Conservation (phyloP, 2,888 invertebrate genomes). For the Rhagium mordax region DNA sequence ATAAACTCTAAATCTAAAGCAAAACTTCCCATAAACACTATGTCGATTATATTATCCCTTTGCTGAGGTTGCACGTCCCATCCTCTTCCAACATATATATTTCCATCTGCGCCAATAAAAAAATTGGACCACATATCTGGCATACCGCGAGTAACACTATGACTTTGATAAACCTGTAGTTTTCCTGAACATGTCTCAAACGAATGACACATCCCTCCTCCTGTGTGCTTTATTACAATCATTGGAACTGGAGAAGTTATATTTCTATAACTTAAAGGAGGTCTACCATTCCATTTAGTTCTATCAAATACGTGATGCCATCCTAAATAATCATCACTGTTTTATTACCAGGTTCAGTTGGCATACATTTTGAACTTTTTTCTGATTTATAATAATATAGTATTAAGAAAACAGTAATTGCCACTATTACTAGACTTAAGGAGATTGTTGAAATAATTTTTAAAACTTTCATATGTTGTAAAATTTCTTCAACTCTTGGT, state of each 20-base stretch:
- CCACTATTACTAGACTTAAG: not conserved
- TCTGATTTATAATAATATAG: not conserved
- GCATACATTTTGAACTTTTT: not conserved
- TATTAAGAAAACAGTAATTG: not conserved
- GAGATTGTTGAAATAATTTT: constrained; percentile 10
- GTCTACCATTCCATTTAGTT: constrained; percentile 76
- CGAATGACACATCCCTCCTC: constrained; percentile 68
- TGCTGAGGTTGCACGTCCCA: constrained; percentile 60
- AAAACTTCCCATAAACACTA: constrained; percentile 52
- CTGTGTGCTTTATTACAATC: constrained; percentile 73
- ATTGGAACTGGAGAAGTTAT: constrained; percentile 37
- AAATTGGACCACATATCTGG: constrained; percentile 72
- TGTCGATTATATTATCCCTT: constrained; percentile 44
- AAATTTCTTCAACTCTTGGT: constrained; percentile 1
- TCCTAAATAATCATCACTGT: not conserved
- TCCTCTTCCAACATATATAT: constrained; percentile 79
- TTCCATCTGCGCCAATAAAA: constrained; percentile 81
- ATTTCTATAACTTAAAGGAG: constrained; percentile 60
- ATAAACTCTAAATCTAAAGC: no score
- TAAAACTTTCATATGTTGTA: constrained; percentile 1
- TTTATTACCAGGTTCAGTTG: constrained; percentile 16
- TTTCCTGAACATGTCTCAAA: constrained; percentile 70
- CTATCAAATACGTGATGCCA: constrained; percentile 41
- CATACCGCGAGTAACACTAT: constrained; percentile 58
- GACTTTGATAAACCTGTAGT: constrained; percentile 70